Evolutionary conservation across 1,140 invertebrate species (phyloP).

Genomic region (Battus philenor): DNA sequence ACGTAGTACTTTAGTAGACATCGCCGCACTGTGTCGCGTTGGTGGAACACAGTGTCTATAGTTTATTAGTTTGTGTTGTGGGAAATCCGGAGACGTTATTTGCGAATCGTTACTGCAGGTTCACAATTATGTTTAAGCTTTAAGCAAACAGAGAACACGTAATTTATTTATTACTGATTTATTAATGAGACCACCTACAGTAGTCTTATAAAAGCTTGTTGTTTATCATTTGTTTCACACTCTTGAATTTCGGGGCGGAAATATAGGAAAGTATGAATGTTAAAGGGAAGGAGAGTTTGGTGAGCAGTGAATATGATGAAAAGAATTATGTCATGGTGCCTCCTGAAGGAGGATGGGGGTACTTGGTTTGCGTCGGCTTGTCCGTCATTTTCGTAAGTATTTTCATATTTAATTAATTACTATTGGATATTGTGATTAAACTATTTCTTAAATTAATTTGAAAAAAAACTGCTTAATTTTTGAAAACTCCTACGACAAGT

Average conservation of each 20-base stretch:
- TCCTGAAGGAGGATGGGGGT: conserved; percentile 83
- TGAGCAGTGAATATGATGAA: conserved; percentile 74
- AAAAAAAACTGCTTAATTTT: no score
- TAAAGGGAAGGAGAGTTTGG: conserved; percentile 54
- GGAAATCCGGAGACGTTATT: conserved; percentile 51
- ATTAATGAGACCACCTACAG: conserved; percentile 35
- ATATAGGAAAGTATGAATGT: conserved; percentile 32
- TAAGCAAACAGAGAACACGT: conserved; percentile 33
- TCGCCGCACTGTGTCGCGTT: conserved; percentile 13
- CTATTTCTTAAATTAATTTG: no score
- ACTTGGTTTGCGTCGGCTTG: conserved; percentile 78
- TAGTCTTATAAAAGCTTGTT: conserved; percentile 38
- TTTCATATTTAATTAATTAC: conserved; percentile 18
- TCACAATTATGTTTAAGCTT: conserved; percentile 42
- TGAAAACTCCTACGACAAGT: no score
- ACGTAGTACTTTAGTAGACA: conserved; percentile 16
- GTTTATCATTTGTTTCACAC: conserved; percentile 41
- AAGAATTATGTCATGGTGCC: conserved; percentile 66
- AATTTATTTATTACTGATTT: conserved; percentile 37
- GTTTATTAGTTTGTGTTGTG: conserved; percentile 48
- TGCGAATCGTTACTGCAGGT: conserved; percentile 26
- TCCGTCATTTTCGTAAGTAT: conserved; percentile 80
- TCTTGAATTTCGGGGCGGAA: not conserved
- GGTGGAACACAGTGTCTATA: conserved; percentile 25
- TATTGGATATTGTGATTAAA: no score